These are phyloP conservation scores for Ormyrus pomaceus DNA, from an alignment of 2,888 invertebrate species.

Conservation along the genomic window DNA sequence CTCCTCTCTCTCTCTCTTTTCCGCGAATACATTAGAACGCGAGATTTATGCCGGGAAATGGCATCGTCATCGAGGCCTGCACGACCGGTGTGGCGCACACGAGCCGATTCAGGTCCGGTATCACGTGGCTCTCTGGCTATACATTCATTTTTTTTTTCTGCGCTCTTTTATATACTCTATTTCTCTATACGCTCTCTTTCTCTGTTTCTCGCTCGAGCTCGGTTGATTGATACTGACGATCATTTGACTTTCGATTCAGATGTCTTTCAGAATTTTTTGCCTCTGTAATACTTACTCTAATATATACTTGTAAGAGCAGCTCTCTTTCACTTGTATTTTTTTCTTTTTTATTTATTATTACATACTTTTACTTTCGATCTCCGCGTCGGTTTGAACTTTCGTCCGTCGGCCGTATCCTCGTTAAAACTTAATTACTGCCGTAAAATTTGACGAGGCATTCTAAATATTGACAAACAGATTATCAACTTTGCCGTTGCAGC, in stretches of 20 bases:
- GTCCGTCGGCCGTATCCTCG: no score
- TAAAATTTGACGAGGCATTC: no score
- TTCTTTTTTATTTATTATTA: neutral
- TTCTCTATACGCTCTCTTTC: conserved; percentile 61
- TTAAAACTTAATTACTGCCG: no score
- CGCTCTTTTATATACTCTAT: conserved; percentile 46
- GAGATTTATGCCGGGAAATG: conserved; percentile 28
- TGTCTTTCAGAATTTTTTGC: conserved; percentile 13
- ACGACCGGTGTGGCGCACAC: neutral
- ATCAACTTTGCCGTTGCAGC: no score
- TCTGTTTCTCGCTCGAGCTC: conserved; percentile 56
- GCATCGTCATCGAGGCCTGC: conserved; percentile 22
- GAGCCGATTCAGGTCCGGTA: conserved; percentile 40
- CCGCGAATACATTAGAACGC: conserved; percentile 24
- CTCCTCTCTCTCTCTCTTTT: neutral
- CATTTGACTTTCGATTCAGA: conserved; percentile 45
- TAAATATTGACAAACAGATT: no score
- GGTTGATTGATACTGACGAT: conserved; percentile 35
- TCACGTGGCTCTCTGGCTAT: neutral
- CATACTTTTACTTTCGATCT: neutral
- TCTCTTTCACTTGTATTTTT: neutral
- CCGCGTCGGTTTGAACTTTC: neutral
- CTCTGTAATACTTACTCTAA: neutral
- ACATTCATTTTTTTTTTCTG: neutral
- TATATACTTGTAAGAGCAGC: neutral